Percentiles rank a stretch among this genome's conserved stretches.
phyloP scores from a whole-genome alignment of 2,888 invertebrate species.

The Orthonychiurus folsomi region DNA sequence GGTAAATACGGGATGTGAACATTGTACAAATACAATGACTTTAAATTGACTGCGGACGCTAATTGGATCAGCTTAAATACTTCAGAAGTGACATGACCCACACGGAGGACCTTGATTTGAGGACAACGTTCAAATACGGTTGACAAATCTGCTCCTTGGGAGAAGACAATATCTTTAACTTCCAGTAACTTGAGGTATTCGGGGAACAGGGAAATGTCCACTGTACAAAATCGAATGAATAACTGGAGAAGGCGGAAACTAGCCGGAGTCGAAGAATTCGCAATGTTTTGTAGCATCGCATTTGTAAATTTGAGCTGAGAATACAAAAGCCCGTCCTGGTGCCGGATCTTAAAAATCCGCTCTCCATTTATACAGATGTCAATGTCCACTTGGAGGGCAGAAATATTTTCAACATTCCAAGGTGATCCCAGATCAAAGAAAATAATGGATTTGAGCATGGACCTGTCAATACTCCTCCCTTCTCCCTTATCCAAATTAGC shows the following conservation, averaged over 20 bases:
- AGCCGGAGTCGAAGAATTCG: background rate
- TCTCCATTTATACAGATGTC: background rate
- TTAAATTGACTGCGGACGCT: background rate
- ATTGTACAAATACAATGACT: background rate
- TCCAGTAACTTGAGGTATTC: background rate
- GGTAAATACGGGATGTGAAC: background rate
- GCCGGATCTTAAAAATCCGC: background rate
- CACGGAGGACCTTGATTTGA: background rate
- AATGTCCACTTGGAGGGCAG: background rate
- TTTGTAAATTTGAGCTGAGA: background rate
- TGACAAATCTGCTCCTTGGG: background rate
- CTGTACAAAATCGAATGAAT: background rate
- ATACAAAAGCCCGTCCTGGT: background rate
- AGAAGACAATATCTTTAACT: background rate
- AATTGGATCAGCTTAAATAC: background rate
- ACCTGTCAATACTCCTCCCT: background rate
- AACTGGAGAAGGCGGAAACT: background rate
- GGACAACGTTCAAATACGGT: background rate
- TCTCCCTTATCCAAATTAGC: background rate
- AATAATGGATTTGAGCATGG: background rate
- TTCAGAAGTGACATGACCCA: background rate
- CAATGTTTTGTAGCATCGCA: background rate
- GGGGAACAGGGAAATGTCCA: background rate
- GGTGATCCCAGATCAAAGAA: background rate
- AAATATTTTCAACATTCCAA: background rate